Conservation (phyloP, 1,140 invertebrate species). For the Aporrectodea caliginosa region DNA sequence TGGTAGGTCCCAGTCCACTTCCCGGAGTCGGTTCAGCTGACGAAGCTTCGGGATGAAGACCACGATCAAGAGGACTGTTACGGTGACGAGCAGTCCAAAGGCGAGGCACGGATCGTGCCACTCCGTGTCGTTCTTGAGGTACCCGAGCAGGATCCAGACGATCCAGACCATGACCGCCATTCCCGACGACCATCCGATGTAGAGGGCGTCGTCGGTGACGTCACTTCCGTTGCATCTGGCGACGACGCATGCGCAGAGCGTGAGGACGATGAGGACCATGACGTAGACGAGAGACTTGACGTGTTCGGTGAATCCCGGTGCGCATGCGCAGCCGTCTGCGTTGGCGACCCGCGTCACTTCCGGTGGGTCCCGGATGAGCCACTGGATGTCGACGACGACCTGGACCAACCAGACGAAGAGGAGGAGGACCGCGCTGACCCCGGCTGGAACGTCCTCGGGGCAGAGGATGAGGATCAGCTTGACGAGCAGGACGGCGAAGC, state of each 20-base stretch:
- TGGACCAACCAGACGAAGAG: conserved; percentile 68
- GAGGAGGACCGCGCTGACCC: conserved; percentile 53
- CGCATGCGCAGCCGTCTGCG: neutral
- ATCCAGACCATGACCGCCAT: conserved; percentile 80
- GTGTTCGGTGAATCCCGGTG: conserved; percentile 56
- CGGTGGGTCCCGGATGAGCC: conserved; percentile 57
- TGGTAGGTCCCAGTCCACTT: neutral
- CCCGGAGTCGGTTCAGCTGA: neutral
- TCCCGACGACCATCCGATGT: conserved; percentile 79
- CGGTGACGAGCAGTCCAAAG: conserved; percentile 76
- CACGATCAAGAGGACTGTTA: conserved; percentile 76
- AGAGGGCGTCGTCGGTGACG: conserved; percentile 69
- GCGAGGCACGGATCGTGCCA: conserved; percentile 79
- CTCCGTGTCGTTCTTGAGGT: conserved; percentile 59
- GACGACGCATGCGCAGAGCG: conserved; percentile 54
- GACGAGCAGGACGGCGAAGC: conserved; percentile 86
- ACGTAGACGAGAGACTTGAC: conserved; percentile 75
- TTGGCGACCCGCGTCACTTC: conserved; percentile 35
- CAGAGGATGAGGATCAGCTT: conserved; percentile 90
- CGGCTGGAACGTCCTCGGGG: conserved; percentile 68
- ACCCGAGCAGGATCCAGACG: conserved; percentile 70
- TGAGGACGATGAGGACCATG: conserved; percentile 74
- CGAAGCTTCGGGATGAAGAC: conserved; percentile 82
- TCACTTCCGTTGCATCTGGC: conserved; percentile 71
- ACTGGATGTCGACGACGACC: conserved; percentile 80